Conservation (phyloP, 2,888 invertebrate species). For the Drosophila limbata region DNA sequence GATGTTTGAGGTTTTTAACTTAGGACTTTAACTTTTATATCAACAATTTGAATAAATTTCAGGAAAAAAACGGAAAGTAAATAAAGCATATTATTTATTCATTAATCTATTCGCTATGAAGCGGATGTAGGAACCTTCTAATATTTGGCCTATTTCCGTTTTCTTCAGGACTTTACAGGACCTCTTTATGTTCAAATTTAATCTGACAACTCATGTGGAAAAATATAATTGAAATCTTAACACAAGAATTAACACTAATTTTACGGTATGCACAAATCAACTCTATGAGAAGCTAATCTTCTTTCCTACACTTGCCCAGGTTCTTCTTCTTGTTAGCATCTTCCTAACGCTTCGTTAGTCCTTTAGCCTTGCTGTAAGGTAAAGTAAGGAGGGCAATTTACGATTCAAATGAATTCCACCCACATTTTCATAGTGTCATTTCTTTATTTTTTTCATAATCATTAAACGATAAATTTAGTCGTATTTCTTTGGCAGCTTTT, state of each 20-base stretch:
- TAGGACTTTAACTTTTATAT: neutral
- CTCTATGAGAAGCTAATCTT: conserved; percentile 25
- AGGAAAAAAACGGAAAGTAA: neutral
- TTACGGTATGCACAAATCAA: conserved; percentile 63
- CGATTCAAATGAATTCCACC: conserved; percentile 79
- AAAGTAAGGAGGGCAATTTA: conserved; percentile 64
- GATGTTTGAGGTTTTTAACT: neutral
- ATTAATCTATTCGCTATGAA: no score
- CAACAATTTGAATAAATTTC: neutral
- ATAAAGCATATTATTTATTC: no score
- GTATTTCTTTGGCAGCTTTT: conserved; percentile 37
- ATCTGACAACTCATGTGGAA: conserved; percentile 9
- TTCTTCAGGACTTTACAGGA: neutral
- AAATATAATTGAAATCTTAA: conserved; percentile 44
- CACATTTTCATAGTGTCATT: conserved; percentile 75
- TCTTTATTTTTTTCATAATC: conserved; percentile 76
- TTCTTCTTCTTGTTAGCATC: conserved; percentile 38
- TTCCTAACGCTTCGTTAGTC: conserved; percentile 70
- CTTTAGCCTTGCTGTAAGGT: conserved; percentile 24
- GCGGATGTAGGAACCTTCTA: neutral
- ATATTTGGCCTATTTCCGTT: no score
- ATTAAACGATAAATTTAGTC: conserved; percentile 59
- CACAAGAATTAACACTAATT: conserved; percentile 54
- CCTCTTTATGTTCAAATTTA: neutral
- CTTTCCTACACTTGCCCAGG: conserved; percentile 1